Evolutionary conservation across 2,797 vertebrate genomes (phyloP).

Genomic region (Artibeus lituratus): DNA sequence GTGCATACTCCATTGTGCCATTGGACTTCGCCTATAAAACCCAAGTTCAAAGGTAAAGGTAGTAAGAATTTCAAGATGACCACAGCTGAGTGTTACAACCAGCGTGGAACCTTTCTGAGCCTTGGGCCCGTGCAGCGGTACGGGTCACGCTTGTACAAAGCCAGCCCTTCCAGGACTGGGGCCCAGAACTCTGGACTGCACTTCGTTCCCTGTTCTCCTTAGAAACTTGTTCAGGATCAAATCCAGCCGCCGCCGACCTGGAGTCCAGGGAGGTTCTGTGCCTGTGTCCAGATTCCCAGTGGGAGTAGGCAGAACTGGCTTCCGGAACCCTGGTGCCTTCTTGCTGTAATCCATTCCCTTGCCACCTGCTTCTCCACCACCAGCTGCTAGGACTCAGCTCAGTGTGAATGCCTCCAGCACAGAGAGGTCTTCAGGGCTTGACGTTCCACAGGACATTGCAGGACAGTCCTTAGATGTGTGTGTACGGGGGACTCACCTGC

Average conservation of each 20-base stretch:
- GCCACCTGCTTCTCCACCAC: neutral
- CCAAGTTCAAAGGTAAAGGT: neutral
- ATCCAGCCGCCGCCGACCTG: neutral
- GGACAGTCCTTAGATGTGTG: neutral
- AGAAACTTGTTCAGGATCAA: neutral
- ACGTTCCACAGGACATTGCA: neutral
- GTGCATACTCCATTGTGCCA: too few relatives aligned
- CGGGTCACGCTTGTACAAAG: neutral
- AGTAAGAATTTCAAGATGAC: neutral
- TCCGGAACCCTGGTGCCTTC: neutral
- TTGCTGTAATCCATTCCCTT: neutral
- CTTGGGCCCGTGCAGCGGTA: neutral
- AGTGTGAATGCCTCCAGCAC: neutral
- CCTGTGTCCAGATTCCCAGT: neutral
- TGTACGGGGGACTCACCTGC: neutral
- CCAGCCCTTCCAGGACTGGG: neutral
- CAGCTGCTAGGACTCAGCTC: neutral
- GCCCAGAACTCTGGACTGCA: neutral
- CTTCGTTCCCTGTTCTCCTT: neutral
- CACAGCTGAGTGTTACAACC: neutral
- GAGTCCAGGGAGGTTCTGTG: neutral
- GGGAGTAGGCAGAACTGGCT: neutral
- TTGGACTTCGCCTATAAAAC: neutral
- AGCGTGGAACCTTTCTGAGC: neutral
- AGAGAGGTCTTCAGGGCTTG: neutral